Base-by-base conservation (phyloP, 2,797 vertebrate species). In the Pipistrellus pipistrellus region DNA sequence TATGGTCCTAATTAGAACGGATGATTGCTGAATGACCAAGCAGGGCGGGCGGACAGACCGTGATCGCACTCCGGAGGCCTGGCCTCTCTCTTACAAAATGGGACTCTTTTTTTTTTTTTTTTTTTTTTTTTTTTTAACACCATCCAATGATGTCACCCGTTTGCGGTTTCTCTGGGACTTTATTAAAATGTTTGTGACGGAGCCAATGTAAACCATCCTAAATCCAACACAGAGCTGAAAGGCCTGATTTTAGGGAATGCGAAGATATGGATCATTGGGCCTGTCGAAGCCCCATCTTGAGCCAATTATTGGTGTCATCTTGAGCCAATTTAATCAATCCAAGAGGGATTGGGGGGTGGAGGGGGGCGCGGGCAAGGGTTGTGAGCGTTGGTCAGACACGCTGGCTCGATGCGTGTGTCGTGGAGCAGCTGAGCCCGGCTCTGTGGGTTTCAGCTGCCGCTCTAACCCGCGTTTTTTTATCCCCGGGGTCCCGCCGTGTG, bases 221-320 rank as follows among this genome's bases (percentile, higher is more conserved):
- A 99, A 99, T 99, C 99, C 99, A 99, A 99, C 98, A 98, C 98
- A 98, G 98, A 98, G 98, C 98, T 98, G 98, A 99, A 99, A 99
- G 99, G 99, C 99, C 99, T 98, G 98, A 98, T 98, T 98, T 98
- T 98, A 98, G 99, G 99, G 98, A 98, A 98, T 99, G 99, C 98
- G 97, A 99, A 99, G 99, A 99, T 99, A 99, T 99, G 99, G 99
- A 99, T 99, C 99, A 98, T 99, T 99, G 98, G 99, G 99, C 98
- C 99, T 98, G 98, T 97, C 95, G 98, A 98, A 98, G 98, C 98
- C 95, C 98, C 99, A 99, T 99, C 99, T 99, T 99, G 99, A 99
- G 99, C 98, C 99, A 99, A 99, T 99, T 99, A 99, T 99, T 99
- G 99, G 99, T 99, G 99, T 99, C 99, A 99, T 99, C 99, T 99